Evolutionary conservation across 2,797 vertebrate genomes (phyloP).

Genomic region (Enteromius argenteus): DNA sequence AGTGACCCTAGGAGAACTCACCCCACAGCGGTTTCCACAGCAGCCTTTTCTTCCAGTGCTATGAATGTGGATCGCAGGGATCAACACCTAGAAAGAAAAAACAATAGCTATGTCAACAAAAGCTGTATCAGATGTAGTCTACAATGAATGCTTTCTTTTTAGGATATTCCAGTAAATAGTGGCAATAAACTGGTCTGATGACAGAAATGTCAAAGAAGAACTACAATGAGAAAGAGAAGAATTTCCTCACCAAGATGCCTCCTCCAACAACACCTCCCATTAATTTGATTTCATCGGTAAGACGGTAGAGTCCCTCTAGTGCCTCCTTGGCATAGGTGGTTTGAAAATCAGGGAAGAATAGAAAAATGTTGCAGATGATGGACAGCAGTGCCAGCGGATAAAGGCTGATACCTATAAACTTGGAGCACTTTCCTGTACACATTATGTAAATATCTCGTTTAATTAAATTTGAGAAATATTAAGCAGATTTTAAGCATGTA

Average conservation of each 20-base stretch:
- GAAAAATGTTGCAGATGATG: conserved; percentile 76
- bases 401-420: conserved; percentile 72
- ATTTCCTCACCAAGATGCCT: conserved; percentile 75
- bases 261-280: conserved; percentile 79
- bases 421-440: conserved; percentile 78
- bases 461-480: not conserved
- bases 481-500: not conserved
- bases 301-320: rapidly evolving
- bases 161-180: not conserved
- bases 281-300: conserved; percentile 76
- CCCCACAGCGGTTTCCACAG: conserved; percentile 82
- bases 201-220: not conserved
- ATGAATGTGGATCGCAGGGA: conserved; percentile 80
- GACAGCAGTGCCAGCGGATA: conserved; percentile 72
- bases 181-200: not conserved
- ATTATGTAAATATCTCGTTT: conserved; percentile 52
- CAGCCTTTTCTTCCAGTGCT: conserved; percentile 76
- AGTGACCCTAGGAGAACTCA: conserved; percentile 56
- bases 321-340: conserved; percentile 3
- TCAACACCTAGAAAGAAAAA: conserved; percentile 67
- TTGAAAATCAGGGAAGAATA: conserved; percentile 75
- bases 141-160: not conserved
- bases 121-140: not conserved
- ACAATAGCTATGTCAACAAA: not conserved
- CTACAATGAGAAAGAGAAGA: not conserved